phyloP scores from a whole-genome alignment of 2,888 invertebrate genomes.

The Xestoiulus laeticollis region DNA sequence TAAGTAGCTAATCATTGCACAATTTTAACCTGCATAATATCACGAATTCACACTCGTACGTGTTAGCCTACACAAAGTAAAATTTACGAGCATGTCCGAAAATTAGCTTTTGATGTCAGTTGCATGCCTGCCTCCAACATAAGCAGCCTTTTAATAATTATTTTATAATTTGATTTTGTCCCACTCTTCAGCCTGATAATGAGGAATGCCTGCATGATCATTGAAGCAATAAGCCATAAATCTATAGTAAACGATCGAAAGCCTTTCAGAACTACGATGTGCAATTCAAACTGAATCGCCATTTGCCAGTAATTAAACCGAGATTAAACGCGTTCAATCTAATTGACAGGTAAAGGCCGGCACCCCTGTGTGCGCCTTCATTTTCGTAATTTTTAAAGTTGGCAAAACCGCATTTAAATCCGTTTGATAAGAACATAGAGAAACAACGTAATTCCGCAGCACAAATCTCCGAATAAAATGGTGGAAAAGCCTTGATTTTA shows the following conservation, averaged over 20 bases:
- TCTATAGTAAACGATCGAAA: neutral
- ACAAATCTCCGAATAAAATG: conserved; percentile 23
- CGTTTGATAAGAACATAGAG: neutral
- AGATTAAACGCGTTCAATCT: conserved; percentile 2
- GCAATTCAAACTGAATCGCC: neutral
- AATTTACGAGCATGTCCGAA: neutral
- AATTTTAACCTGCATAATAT: no score
- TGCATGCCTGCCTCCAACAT: neutral
- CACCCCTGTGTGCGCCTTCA: neutral
- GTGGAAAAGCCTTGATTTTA: conserved; percentile 22
- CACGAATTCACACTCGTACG: no score
- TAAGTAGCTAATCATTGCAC: no score
- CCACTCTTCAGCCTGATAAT: neutral
- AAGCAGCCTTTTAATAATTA: neutral
- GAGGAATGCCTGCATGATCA: neutral
- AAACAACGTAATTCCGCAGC: conserved; percentile 8
- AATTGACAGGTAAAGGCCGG: conserved; percentile 17
- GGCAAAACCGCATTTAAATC: conserved; percentile 23
- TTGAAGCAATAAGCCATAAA: neutral
- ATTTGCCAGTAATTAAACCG: neutral
- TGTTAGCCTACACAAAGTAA: neutral
- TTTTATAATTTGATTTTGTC: neutral
- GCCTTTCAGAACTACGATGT: neutral
- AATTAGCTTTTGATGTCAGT: conserved; percentile 33
- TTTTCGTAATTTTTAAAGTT: neutral